Evolutionary conservation across 2,888 invertebrate genomes (phyloP).

Genomic region (Cheilosia vulpina): DNA sequence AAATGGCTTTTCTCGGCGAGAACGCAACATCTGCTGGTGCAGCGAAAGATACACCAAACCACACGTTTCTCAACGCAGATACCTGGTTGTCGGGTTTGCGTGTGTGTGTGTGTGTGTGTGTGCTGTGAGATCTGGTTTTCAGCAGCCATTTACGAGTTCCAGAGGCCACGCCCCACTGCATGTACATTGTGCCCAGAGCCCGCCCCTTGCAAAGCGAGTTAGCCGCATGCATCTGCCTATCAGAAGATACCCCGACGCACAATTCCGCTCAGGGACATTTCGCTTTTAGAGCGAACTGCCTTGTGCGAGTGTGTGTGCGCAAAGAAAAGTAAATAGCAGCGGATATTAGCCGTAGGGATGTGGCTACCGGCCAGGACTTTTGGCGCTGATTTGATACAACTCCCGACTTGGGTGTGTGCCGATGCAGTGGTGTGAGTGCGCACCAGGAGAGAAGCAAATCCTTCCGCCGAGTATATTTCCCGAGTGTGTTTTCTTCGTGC

Average conservation of each 20-base stretch:
- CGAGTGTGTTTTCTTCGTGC: conserved; percentile 11
- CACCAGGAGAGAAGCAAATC: conserved; percentile 5
- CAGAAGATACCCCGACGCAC: conserved; percentile 68
- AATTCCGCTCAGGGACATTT: conserved; percentile 62
- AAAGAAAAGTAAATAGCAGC: conserved; percentile 55
- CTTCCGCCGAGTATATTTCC: not conserved
- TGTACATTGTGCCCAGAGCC: conserved; percentile 61
- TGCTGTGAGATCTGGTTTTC: conserved; percentile 72
- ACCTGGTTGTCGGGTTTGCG: not conserved
- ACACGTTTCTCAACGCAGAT: not conserved
- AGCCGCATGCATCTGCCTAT: conserved; percentile 71
- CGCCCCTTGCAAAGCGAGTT: conserved; percentile 52
- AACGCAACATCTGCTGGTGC: conserved; percentile 66
- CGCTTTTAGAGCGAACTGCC: conserved; percentile 15
- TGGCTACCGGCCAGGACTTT: conserved; percentile 81
- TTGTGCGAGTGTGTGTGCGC: conserved; percentile 29
- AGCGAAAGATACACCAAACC: not conserved
- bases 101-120: conserved; percentile 2
- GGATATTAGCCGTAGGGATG: conserved; percentile 78
- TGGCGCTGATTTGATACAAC: conserved; percentile 78
- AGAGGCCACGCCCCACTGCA: conserved; percentile 81
- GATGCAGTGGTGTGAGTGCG: conserved; percentile 17
- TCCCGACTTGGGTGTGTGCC: conserved; percentile 42
- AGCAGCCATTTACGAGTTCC: conserved; percentile 82
- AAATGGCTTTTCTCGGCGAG: conserved; percentile 40